Conservation (phyloP, 2,113 vertebrate genomes). For the Macrotis lagotis region DNA sequence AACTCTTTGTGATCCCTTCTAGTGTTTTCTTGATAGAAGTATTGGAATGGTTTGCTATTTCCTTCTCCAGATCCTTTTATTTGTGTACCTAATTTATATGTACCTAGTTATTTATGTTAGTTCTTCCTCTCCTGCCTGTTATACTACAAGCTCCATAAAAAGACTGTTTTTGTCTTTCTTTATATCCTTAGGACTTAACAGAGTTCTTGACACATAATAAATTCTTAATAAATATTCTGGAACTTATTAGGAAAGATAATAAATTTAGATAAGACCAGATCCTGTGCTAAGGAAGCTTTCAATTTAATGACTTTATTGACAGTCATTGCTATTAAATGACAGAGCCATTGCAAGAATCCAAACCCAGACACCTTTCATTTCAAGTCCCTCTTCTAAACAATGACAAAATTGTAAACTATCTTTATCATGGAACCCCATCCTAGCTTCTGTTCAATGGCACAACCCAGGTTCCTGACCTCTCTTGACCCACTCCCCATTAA, state of each 20-base stretch:
- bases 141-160: neutral
- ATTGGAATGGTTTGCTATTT: neutral
- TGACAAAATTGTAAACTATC: neutral
- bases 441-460: neutral
- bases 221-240: neutral
- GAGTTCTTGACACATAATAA: neutral
- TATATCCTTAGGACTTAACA: neutral
- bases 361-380: neutral
- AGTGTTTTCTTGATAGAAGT: too few relatives aligned
- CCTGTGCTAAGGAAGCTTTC: neutral
- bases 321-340: neutral
- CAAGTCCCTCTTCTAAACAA: neutral
- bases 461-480: neutral
- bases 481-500: neutral
- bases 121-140: too few relatives aligned
- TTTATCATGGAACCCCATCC: neutral
- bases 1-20: too few relatives aligned
- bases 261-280: neutral
- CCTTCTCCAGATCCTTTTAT: neutral
- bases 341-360: neutral
- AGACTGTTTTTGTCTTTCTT: neutral
- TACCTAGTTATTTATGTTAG: neutral
- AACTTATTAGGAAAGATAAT: neutral
- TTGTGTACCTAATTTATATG: neutral
- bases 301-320: neutral